A percentile compares a stretch with the other conserved stretches of the same genome.
Evolutionary conservation across 1,140 invertebrate genomes (phyloP).

Genomic region (Metopolophium dirhodum): DNA sequence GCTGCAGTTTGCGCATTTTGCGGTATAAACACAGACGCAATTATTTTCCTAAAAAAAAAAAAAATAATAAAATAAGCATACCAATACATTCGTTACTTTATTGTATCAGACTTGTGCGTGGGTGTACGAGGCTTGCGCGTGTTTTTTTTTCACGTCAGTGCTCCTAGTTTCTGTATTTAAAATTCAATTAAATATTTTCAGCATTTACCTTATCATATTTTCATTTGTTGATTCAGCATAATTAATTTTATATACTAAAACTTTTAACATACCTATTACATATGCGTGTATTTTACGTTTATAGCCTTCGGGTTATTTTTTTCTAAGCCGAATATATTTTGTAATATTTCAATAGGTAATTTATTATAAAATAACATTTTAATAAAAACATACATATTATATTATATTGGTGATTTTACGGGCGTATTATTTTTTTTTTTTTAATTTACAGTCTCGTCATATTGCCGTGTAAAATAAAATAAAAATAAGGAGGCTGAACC

Average conservation of each 20-base stretch:
- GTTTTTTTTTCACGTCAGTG: background rate
- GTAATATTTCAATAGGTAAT: background rate
- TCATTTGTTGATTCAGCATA: background rate
- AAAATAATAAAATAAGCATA: background rate
- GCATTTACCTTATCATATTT: background rate
- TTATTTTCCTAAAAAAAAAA: constrained; percentile 5
- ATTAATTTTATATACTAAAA: background rate
- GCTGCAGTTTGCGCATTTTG: background rate
- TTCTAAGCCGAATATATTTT: background rate
- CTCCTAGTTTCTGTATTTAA: background rate
- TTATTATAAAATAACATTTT: background rate
- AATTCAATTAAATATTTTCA: constrained; percentile 1
- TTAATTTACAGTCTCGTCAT: background rate
- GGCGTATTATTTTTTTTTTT: background rate
- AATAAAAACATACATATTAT: background rate
- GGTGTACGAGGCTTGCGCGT: background rate
- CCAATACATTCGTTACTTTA: background rate
- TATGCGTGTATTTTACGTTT: background rate
- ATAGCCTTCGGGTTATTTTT: background rate
- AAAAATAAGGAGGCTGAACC: background rate
- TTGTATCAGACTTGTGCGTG: background rate
- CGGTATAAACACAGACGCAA: background rate
- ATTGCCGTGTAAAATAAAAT: background rate
- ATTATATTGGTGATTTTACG: background rate
- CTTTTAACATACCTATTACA: background rate